Base-by-base conservation (phyloP, 1,140 invertebrate species). In the Formica exsecta region DNA sequence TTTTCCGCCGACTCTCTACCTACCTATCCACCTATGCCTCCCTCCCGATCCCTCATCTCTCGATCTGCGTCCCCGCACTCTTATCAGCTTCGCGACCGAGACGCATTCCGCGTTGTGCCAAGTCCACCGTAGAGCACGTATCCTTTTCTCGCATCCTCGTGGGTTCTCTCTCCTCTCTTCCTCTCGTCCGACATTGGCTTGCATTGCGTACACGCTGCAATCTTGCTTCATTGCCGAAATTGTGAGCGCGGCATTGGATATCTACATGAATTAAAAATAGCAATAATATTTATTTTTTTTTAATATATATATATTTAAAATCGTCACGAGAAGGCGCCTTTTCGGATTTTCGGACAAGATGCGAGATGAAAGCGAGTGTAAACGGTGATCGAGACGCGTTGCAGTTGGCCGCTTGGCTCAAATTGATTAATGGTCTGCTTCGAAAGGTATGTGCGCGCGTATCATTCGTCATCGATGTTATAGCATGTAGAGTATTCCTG, bases 401-500 rank as follows among this genome's bases (percentile, higher is more conserved):
- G 19, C 38, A 44, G 66, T 76, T 85, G 62, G 75, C 79, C 61
- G 22, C 11, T 36, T 5, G 48, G 19, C 7, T 16, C 51, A 11
- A 62, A 36, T 90, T 90, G 89, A 90, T 90, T 90, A 90, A 90
- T 90, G 88, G 65, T 57, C 19, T 13, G 19, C 61, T 75, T 41
- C 51, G 38, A 65, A 29, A 65, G 74, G 59, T 48, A 77, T 77
- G 75, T 32, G 54, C 38, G 38, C 86, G 71, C 84, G 74, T 89
- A 90, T 89, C 88, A 87, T 90, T 90, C 89, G 79, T 90, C 89
- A 90, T 89, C 80, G 85, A 86, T 66, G 89, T 71, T 89, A 76
- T 32, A 74, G 29, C 76, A 48, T 59, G 85, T 13, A 73, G 8
- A 51, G 68, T 81, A 84, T 86, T 75, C 41, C 36, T 38, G 75